phyloP scores from a whole-genome alignment of 2,113 vertebrate species.

The Datnioides undecimradiatus region DNA sequence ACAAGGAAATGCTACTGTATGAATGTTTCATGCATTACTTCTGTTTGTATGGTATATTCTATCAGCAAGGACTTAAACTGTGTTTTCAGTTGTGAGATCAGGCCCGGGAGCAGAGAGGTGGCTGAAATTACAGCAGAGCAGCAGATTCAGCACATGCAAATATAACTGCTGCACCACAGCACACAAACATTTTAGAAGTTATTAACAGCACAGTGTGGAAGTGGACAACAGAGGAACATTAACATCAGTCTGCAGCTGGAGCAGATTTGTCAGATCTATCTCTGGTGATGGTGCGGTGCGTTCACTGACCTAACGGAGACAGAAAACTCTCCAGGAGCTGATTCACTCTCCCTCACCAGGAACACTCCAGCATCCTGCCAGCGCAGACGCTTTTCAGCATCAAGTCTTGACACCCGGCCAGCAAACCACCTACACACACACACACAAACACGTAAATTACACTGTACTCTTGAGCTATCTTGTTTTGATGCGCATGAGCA shows the following conservation, averaged over 20 bases:
- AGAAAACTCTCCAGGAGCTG: conserved; percentile 93
- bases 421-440: conserved; percentile 88
- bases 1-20: neutral
- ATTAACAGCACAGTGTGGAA: neutral
- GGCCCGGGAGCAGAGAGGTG: neutral
- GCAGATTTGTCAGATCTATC: neutral
- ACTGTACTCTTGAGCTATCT: neutral
- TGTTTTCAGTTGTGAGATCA: neutral
- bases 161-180: neutral
- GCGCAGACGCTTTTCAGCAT: conserved; percentile 89
- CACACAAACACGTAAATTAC: neutral
- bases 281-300: neutral
- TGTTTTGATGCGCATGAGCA: neutral
- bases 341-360: conserved; percentile 94
- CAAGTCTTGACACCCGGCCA: conserved; percentile 89
- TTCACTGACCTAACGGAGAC: conserved; percentile 92
- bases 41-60: neutral
- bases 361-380: conserved; percentile 88
- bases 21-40: neutral
- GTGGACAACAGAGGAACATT: neutral
- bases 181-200: neutral
- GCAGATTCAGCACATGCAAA: conserved; percentile 29
- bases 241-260: neutral
- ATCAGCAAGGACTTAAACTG: neutral
- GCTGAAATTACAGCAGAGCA: neutral